These are phyloP conservation scores for Sialia sialis DNA, from an alignment of 2,113 vertebrate species.

Conservation along the genomic window DNA sequence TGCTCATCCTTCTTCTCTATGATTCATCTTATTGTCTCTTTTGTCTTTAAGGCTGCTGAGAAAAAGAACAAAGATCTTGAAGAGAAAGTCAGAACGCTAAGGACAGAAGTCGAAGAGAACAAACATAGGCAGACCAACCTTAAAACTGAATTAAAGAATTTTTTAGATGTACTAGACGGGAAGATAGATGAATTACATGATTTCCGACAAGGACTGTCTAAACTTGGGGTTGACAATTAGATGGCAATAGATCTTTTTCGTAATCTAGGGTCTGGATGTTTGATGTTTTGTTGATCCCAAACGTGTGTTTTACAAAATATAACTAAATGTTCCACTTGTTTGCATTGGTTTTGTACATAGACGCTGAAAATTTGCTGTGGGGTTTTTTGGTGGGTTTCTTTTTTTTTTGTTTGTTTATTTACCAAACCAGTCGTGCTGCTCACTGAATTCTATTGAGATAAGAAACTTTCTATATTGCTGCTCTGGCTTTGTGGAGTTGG, in stretches of 20 bases:
- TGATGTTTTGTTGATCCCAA: slow-evolving; percentile 62
- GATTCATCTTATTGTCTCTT: background rate
- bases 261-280: slow-evolving; percentile 59
- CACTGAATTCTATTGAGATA: slow-evolving; percentile 51
- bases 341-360: slow-evolving; percentile 64
- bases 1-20: background rate
- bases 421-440: slow-evolving; percentile 62
- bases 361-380: slow-evolving; percentile 48
- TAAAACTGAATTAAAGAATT: slow-evolving; percentile 91
- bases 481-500: slow-evolving; percentile 47
- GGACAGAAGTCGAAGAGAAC: slow-evolving; percentile 83
- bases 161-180: slow-evolving; percentile 90
- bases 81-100: slow-evolving; percentile 80
- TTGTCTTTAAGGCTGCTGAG: slow-evolving; percentile 82
- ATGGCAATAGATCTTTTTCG: slow-evolving; percentile 29
- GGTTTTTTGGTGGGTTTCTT: background rate
- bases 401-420: slow-evolving; percentile 1
- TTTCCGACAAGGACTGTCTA: slow-evolving; percentile 91
- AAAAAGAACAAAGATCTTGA: slow-evolving; percentile 85
- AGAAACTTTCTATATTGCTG: slow-evolving; percentile 37
- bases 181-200: slow-evolving; percentile 96
- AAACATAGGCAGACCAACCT: slow-evolving; percentile 85
- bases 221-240: slow-evolving; percentile 89
- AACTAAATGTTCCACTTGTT: slow-evolving; percentile 51
- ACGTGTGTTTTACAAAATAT: slow-evolving; percentile 59